A percentile compares a stretch with the other conserved stretches of the same genome.
Conservation (phyloP, 2,113 vertebrate species). For the Cariama cristata region DNA sequence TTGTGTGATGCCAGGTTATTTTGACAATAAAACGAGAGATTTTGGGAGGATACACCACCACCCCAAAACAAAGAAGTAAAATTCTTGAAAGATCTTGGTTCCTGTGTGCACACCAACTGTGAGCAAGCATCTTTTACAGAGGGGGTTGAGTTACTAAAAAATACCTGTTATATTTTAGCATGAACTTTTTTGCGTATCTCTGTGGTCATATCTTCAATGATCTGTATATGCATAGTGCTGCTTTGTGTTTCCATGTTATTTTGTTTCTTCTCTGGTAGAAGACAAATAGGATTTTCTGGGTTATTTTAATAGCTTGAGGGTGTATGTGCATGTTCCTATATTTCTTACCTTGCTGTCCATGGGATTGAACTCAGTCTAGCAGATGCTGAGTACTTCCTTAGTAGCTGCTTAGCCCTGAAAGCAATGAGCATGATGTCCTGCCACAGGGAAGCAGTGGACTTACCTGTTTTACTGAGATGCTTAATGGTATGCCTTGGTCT, state of each 20-base stretch:
- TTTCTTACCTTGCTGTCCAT: background rate
- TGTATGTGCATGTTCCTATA: accelerated
- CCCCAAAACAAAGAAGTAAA: background rate
- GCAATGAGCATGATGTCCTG: background rate
- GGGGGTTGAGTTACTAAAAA: background rate
- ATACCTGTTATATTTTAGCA: background rate
- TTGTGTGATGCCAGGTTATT: background rate
- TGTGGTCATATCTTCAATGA: background rate
- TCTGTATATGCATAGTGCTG: accelerated
- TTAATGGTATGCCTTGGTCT: background rate
- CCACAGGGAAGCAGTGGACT: background rate
- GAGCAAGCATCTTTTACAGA: background rate
- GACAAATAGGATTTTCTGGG: background rate
- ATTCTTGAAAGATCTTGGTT: background rate
- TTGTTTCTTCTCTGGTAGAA: background rate
- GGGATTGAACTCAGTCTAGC: background rate
- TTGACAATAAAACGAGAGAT: background rate
- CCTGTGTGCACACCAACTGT: background rate
- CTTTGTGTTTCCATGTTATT: background rate
- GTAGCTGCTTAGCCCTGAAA: background rate
- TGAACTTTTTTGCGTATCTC: background rate
- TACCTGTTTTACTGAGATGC: background rate
- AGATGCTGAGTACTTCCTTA: background rate
- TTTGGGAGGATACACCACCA: too few relatives aligned
- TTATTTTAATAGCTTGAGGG: background rate